phyloP scores from a whole-genome alignment of 2,797 vertebrate genomes.

The Myioborus melanocephalus region DNA sequence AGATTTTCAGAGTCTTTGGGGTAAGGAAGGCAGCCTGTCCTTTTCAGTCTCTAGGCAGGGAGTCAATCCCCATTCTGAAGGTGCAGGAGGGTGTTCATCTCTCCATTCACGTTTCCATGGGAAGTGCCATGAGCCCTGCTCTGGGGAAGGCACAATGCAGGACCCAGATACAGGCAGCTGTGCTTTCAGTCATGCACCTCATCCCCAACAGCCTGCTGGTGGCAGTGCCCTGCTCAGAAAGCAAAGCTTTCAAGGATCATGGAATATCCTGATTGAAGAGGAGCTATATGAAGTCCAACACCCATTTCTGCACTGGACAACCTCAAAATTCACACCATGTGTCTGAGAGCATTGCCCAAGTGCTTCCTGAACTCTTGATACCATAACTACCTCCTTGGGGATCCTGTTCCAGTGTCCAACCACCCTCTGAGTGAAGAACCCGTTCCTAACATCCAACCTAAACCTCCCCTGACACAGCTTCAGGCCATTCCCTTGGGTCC shows the following conservation, averaged over 20 bases:
- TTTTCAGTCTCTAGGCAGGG: not conserved
- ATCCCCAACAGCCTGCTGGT: not conserved
- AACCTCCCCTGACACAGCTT: not conserved
- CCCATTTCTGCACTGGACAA: not conserved
- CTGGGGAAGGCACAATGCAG: fast-evolving
- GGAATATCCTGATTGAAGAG: not conserved
- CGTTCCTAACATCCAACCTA: not conserved
- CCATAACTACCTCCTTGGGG: not conserved
- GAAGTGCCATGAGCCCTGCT: fast-evolving
- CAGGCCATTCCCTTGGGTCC: too few species aligned
- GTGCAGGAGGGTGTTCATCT: fast-evolving
- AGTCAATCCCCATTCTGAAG: not conserved
- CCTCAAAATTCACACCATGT: not conserved
- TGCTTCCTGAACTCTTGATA: not conserved
- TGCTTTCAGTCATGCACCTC: not conserved
- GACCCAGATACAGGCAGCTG: fast-evolving
- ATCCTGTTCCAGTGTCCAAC: not conserved
- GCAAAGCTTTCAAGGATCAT: not conserved
- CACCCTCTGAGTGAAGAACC: not conserved
- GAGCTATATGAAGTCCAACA: not conserved
- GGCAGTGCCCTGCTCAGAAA: not conserved
- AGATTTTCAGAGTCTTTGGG: not conserved
- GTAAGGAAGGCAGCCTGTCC: not conserved
- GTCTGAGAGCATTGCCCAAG: not conserved
- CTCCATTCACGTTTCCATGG: not conserved